Evolutionary conservation across 1,140 invertebrate genomes (phyloP), one percentile per base, ranked within the genome.

Genomic region (Pentalonia nigronervosa): DNA sequence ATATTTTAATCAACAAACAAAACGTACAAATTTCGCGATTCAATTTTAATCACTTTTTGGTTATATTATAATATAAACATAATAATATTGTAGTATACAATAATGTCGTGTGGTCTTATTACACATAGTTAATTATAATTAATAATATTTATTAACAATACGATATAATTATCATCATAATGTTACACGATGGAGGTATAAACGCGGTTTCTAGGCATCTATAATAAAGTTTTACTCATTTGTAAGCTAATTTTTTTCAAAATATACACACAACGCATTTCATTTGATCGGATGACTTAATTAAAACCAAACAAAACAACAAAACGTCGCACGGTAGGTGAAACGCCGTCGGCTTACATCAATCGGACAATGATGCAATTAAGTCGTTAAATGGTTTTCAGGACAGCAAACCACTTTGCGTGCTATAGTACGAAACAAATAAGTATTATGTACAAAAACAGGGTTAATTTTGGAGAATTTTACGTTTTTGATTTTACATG

Each of bases 1-100:
- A 76, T 76, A 76, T 76, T 76, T 76, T 76, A 76, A 76, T n/a
- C 11, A n/a, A 76, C 60, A 76, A 76, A 76, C 60, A 76, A n/a
- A 76, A 76, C 30, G 60, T 76, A n/a, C n/a, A 76, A n/a, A 76
- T 76, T 76, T n/a, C n/a, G 17, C 60, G 60, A 76, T 76, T 53
- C 1, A 0, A 30, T n/a, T 76, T 76, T 1, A 76, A 76, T 76
- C 60, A 30, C n/a, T 76, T 76, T 76, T 76, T 14, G 60, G 60
- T 76, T n/a, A n/a, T n/a, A n/a, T n/a, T 34, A n/a, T 76, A 76
- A 34, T 76, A 76, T 76, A 76, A 76, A 76, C n/a, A 76, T 76
- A n/a, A 76, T 76, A 17, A 76, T 76, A n/a, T 67, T 67, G 7
- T n/a, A 14, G 60, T 67, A n/a, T 67, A 67, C 60, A 67, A 67